These are phyloP conservation scores for Agelaius tricolor DNA, from an alignment of 2,113 vertebrate species.

Conservation along the genomic window DNA sequence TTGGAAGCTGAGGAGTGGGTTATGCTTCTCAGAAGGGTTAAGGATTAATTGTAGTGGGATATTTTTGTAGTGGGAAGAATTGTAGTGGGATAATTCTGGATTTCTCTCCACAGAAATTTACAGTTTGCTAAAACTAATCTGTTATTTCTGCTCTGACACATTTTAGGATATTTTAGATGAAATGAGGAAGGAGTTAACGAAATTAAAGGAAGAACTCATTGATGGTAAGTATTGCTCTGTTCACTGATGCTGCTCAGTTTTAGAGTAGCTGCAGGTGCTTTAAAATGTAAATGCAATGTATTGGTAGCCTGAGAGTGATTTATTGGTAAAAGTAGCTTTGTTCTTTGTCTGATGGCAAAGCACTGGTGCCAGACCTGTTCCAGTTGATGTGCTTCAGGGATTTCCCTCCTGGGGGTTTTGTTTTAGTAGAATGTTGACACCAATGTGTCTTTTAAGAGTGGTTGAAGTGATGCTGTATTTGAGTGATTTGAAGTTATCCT, in stretches of 20 bases:
- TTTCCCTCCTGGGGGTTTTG: background rate
- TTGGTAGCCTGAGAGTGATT: background rate
- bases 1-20: background rate
- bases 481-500: background rate
- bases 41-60: background rate
- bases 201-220: slow-evolving; percentile 98
- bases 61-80: background rate
- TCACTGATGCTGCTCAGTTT: background rate
- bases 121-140: background rate
- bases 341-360: background rate
- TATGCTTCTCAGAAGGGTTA: background rate
- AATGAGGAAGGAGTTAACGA: slow-evolving; percentile 97
- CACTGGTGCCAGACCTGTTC: background rate
- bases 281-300: background rate
- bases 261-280: background rate
- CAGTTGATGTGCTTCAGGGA: background rate
- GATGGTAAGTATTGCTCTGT: slow-evolving; percentile 83
- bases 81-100: background rate
- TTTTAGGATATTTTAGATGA: slow-evolving; percentile 96
- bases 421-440: background rate
- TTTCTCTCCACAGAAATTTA: background rate
- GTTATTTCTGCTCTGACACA: slow-evolving; percentile 21
- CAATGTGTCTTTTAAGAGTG: background rate
- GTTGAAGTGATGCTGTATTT: background rate
- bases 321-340: background rate